These are phyloP conservation scores for Ceratina japonica DNA, from an alignment of 1,140 invertebrate genomes.

Conservation along the genomic window DNA sequence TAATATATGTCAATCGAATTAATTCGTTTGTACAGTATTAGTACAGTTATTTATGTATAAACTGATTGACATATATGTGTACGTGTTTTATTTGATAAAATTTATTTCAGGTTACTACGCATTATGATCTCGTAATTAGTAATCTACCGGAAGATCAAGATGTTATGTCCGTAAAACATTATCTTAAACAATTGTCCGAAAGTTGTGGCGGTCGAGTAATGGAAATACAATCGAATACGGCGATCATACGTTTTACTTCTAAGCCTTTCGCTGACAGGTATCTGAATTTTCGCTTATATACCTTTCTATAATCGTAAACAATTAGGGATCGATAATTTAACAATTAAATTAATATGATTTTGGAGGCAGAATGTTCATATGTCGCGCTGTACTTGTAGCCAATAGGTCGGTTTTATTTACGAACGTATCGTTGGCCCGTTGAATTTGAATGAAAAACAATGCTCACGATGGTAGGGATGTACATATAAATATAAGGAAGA, in stretches of 20 bases:
- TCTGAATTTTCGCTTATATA: conserved; percentile 20
- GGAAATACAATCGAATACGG: conserved; percentile 82
- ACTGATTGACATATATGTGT: background rate
- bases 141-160: conserved; percentile 80
- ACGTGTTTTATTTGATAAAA: conserved; percentile 17
- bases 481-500: conserved; percentile 70
- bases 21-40: too few species aligned
- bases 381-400: conserved; percentile 33
- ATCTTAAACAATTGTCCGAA: conserved; percentile 86
- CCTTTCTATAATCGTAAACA: background rate
- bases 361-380: conserved; percentile 26
- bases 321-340: too few species aligned
- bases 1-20: too few species aligned
- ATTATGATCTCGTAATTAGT: conserved; percentile 78
- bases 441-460: conserved; percentile 8
- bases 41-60: too few species aligned
- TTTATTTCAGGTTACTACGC: conserved; percentile 72
- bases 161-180: conserved; percentile 77
- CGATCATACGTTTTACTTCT: conserved; percentile 86
- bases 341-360: background rate
- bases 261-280: conserved; percentile 87
- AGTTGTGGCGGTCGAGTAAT: conserved; percentile 91
- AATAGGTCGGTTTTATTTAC: background rate
- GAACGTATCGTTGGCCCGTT: conserved; percentile 15
- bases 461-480: conserved; percentile 58